Evolutionary conservation across 2,888 invertebrate genomes (phyloP).

Genomic region (Eupeodes latifasciatus): DNA sequence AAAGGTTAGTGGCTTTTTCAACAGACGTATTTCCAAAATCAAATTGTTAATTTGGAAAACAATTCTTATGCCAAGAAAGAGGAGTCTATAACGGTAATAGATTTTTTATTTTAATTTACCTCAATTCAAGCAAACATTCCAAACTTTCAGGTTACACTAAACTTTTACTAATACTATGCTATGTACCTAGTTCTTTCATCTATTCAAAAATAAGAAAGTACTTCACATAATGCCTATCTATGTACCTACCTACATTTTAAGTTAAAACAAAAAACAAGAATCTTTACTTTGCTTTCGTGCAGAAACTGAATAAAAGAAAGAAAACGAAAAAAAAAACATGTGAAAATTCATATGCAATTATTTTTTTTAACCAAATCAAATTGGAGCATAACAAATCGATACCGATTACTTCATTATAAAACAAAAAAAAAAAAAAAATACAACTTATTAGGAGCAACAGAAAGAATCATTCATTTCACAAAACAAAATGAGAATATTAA

Average conservation of each 20-base stretch:
- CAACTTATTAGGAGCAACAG: slow-evolving; percentile 64
- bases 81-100: no score
- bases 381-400: slow-evolving; percentile 74
- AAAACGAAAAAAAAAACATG: background rate
- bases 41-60: no score
- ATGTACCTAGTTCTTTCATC: no score
- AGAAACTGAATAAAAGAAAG: background rate
- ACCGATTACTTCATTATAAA: slow-evolving; percentile 69
- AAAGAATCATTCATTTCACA: slow-evolving; percentile 22
- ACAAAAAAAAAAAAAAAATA: background rate
- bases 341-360: background rate
- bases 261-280: background rate
- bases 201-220: no score
- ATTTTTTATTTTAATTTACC: no score
- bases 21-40: no score
- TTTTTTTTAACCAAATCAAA: slow-evolving; percentile 12
- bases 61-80: no score
- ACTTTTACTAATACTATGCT: no score
- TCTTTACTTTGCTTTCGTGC: background rate
- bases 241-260: background rate
- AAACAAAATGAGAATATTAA: background rate
- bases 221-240: no score
- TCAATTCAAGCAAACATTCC: no score
- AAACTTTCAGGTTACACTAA: no score
- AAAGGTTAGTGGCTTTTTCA: no score